A percentile compares a stretch with the other conserved stretches of the same genome.
phyloP scores from a whole-genome alignment of 2,888 invertebrate species.

The Mythimna albipuncta region DNA sequence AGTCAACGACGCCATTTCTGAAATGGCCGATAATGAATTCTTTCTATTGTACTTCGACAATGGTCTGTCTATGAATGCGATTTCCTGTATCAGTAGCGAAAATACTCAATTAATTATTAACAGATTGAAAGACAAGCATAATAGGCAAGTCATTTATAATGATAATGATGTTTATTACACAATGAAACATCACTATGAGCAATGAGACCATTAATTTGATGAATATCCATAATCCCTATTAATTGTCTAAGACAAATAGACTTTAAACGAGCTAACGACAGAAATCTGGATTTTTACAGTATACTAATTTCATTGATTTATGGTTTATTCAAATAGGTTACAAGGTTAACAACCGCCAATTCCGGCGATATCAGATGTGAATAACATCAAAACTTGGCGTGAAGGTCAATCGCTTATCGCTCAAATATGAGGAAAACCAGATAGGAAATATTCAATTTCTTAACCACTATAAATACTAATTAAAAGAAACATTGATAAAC shows the following conservation, averaged over 20 bases:
- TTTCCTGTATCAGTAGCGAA: slow-evolving; percentile 52
- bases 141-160: slow-evolving; percentile 43
- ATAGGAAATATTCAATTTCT: slow-evolving; percentile 5
- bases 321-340: slow-evolving; percentile 61
- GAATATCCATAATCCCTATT: slow-evolving; percentile 32
- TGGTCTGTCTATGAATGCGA: slow-evolving; percentile 14
- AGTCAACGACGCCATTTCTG: slow-evolving; percentile 31
- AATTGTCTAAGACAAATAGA: slow-evolving; percentile 44
- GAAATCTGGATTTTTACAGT: slow-evolving; percentile 19
- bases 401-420: slow-evolving; percentile 53
- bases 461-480: background rate
- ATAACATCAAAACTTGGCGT: slow-evolving; percentile 55
- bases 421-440: slow-evolving; percentile 32
- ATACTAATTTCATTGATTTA: slow-evolving; percentile 53
- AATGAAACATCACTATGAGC: slow-evolving; percentile 38
- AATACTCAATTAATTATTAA: slow-evolving; percentile 34
- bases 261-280: slow-evolving; percentile 11
- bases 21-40: slow-evolving; percentile 10
- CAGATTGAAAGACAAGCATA: slow-evolving; percentile 51
- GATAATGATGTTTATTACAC: slow-evolving; percentile 42
- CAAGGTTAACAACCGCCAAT: slow-evolving; percentile 67
- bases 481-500: slow-evolving; percentile 1
- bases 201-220: slow-evolving; percentile 37
- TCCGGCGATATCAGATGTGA: slow-evolving; percentile 61
- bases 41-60: slow-evolving; percentile 27